Percentiles rank a stretch among this genome's conserved stretches.
These are phyloP conservation scores for Dinoponera quadriceps DNA, from an alignment of 1,140 invertebrate genomes.

Conservation along the genomic window DNA sequence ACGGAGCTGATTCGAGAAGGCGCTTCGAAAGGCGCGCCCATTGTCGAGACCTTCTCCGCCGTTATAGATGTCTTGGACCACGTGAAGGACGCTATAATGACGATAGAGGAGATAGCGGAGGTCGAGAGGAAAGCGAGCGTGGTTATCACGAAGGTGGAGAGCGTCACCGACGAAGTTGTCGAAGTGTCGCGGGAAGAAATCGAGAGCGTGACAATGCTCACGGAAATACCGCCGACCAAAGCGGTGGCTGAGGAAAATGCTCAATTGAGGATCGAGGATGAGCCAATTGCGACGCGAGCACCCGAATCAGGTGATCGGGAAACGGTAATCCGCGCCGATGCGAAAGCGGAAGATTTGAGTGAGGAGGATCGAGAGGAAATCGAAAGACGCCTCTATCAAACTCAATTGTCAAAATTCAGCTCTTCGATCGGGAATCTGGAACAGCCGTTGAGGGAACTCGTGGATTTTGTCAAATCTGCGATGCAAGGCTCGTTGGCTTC, in stretches of 20 bases:
- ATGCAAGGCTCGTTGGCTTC: conserved; percentile 27
- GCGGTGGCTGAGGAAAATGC: neutral
- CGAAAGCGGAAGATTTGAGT: neutral
- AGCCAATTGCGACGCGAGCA: neutral
- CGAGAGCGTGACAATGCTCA: conserved; percentile 73
- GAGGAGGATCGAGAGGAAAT: conserved; percentile 2
- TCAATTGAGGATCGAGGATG: conserved; percentile 1
- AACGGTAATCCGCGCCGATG: neutral
- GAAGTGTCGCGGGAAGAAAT: conserved; percentile 78
- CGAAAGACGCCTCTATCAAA: neutral
- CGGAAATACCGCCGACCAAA: conserved; percentile 46
- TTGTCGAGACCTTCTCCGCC: conserved; percentile 79
- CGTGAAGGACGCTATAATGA: conserved; percentile 69
- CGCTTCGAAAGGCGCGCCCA: conserved; percentile 72
- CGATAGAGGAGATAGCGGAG: neutral
- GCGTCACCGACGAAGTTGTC: conserved; percentile 79
- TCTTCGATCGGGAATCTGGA: conserved; percentile 31
- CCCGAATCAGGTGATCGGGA: neutral
- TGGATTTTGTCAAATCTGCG: conserved; percentile 45
- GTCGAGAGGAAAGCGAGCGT: conserved; percentile 4
- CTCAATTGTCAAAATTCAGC: conserved; percentile 11
- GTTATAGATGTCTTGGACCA: conserved; percentile 75
- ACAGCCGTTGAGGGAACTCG: conserved; percentile 60
- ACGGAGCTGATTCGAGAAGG: conserved; percentile 69
- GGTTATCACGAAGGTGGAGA: conserved; percentile 57